Evolutionary conservation across 2,113 vertebrate species (phyloP), one percentile per base, ranked within the genome.

Genomic region (Acanthisitta chloris): DNA sequence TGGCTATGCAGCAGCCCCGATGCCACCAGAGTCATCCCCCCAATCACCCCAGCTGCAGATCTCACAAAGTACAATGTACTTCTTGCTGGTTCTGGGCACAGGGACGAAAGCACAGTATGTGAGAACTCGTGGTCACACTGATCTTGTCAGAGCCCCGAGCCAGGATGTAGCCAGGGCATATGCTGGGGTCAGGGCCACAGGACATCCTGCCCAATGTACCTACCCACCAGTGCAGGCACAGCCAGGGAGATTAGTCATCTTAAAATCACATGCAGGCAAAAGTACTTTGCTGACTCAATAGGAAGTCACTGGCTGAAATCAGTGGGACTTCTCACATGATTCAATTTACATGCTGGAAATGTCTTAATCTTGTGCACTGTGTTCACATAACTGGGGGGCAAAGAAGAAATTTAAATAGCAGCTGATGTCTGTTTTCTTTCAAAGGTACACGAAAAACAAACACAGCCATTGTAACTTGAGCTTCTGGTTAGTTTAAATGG

Each of bases 261-360:
- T 29, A 24, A 81, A 88, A 67, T 81, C 90, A 73, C 88, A 92
- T 4, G 1, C 81, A 62, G 62, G 45, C 85, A 3, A 1, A 61
- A 93, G 82, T 3, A 48, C 72, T 93, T 69, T 86, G 94, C 95
- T 95, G 95, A 93, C 91, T 93, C 92, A 83, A 38, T 86, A 81
- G 96, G 95, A 95, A 96, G 86, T 70, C 12, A 3, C 92, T n/a
- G 79, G 58, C 92, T 88, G 81, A 77, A 97, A 65, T 80, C 81
- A 46, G 85, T 66, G 62, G 71, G 84, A 51, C 71, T 93, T 88
- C 74, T 90, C 94, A 82, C 84, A 9, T 62, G 74, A 61, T 51
- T 43, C 48, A 91, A 70, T 78, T 82, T 92, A 21, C 49, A 25
- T 4, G 46, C 71, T 86, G 90, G 55, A 92, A 93, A 79, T 23